Evolutionary conservation across 2,113 vertebrate species (phyloP), one percentile per base, ranked within the genome.

Genomic region (Pelusios castaneus): DNA sequence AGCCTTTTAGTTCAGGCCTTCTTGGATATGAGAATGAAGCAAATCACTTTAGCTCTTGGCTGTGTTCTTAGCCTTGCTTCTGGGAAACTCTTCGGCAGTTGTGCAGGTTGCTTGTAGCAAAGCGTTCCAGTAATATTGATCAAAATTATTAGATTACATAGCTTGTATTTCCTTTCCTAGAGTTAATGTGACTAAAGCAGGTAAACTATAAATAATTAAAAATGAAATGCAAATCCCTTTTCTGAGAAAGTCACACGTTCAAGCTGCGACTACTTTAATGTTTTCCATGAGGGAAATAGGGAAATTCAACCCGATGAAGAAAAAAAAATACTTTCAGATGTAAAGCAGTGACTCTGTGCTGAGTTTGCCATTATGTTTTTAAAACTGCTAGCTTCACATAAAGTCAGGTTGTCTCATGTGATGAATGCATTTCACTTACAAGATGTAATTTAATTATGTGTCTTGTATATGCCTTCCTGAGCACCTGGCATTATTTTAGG

Each of bases 101-200:
- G n/a, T 75, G 43, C 60, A 89, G 43, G 31, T 76, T 80, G 14
- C 52, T 85, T 85, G 60, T 55, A 86, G 82, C 13, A 38, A 22
- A 73, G 2, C 63, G 38, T 8, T 84, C 70, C 2, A 67, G 54
- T 90, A 80, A 27, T 79, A 54, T 29, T 41, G 3, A n/a, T 89
- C 19, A 75, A 19, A 89, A 89, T 85, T 76, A 63, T 76, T 84
- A 63, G 38, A 73, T 95, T 88, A 88, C 27, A 34, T 5, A 76
- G 14, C 29, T 93, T 5, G 0, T 84, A 52, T 94, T 85, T 73
- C 70, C 24, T 60, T 90, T 89, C 84, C 25, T 31, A 79, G 47
- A 89, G 34, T 76, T 47, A 75, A 76, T 86, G 47, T 73, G 83
- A 31, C 54, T 95, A 82, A 91, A 95, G 5, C 21, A 54, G 88